Evolutionary conservation across 2,888 invertebrate genomes (phyloP).

Genomic region (Dorcus parallelipipedus): DNA sequence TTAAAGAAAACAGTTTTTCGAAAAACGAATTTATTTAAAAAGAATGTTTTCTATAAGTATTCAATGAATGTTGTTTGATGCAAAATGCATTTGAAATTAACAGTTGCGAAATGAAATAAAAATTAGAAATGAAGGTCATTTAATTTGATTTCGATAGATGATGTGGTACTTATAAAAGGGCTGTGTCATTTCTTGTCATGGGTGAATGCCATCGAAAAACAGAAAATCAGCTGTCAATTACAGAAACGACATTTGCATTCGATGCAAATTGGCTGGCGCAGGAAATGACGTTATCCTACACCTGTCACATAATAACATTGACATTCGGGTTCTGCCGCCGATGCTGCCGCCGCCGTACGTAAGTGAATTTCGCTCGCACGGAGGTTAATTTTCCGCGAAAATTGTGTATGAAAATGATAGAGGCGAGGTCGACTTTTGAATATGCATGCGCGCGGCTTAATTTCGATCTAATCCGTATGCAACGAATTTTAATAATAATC

Average conservation of each 20-base stretch:
- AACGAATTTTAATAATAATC: too few relatives aligned
- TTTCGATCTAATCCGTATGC: too few relatives aligned
- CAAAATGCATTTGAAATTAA: too few relatives aligned
- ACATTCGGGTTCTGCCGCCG: not conserved
- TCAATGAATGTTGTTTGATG: too few relatives aligned
- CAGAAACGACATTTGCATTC: not conserved
- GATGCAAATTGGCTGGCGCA: constrained; percentile 2
- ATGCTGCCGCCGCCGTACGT: not conserved
- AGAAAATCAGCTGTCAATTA: not conserved
- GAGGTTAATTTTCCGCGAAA: constrained; percentile 18
- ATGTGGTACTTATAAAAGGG: too few relatives aligned
- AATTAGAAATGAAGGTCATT: too few relatives aligned
- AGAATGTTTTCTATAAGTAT: too few relatives aligned
- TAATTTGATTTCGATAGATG: too few relatives aligned
- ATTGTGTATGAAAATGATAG: constrained; percentile 5
- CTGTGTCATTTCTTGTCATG: too few relatives aligned
- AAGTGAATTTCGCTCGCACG: constrained; percentile 13
- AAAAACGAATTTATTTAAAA: too few relatives aligned
- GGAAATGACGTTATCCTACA: constrained; percentile 5
- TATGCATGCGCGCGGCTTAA: not conserved
- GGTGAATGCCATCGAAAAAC: not conserved
- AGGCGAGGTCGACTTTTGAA: constrained; percentile 1
- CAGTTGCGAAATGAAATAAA: too few relatives aligned
- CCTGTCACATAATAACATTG: constrained; percentile 7
- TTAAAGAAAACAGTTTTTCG: too few relatives aligned